Conservation (phyloP, 2,797 vertebrate species). For the Poecilia velifera region DNA sequence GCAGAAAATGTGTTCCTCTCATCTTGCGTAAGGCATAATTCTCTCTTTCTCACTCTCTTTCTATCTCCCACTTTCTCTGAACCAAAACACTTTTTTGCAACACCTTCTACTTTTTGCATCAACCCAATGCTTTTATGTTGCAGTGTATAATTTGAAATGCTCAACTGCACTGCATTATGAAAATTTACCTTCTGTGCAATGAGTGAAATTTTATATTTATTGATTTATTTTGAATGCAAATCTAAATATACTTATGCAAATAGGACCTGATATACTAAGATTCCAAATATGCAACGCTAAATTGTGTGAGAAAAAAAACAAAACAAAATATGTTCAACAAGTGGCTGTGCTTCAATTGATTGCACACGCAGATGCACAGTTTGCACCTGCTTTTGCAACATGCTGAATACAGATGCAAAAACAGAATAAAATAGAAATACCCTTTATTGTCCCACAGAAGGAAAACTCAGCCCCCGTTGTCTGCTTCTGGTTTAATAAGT, state of each 20-base stretch:
- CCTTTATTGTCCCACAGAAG: too few relatives aligned
- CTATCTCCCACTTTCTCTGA: constrained; percentile 7
- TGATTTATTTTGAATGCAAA: not conserved
- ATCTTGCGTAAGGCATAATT: constrained; percentile 47
- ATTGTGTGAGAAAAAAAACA: too few relatives aligned
- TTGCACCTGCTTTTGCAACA: too few relatives aligned
- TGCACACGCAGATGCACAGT: too few relatives aligned
- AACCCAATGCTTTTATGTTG: constrained; percentile 7
- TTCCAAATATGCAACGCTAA: too few relatives aligned
- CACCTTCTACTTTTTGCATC: constrained; percentile 12
- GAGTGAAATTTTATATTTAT: not conserved
- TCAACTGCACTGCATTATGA: not conserved
- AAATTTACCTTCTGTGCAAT: not conserved
- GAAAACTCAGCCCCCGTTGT: too few relatives aligned
- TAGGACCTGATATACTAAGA: too few relatives aligned
- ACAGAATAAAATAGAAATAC: too few relatives aligned
- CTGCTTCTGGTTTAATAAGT: too few relatives aligned
- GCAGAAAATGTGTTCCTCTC: constrained; percentile 50
- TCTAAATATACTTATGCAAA: not conserved
- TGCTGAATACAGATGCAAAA: too few relatives aligned
- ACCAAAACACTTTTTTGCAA: constrained; percentile 10
- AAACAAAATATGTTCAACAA: too few relatives aligned
- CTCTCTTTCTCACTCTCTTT: constrained; percentile 32
- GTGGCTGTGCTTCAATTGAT: too few relatives aligned
- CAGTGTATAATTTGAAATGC: not conserved